These are phyloP conservation scores for Pristionchus maxplancki DNA, from an alignment of 2,888 invertebrate species.

Conservation along the genomic window DNA sequence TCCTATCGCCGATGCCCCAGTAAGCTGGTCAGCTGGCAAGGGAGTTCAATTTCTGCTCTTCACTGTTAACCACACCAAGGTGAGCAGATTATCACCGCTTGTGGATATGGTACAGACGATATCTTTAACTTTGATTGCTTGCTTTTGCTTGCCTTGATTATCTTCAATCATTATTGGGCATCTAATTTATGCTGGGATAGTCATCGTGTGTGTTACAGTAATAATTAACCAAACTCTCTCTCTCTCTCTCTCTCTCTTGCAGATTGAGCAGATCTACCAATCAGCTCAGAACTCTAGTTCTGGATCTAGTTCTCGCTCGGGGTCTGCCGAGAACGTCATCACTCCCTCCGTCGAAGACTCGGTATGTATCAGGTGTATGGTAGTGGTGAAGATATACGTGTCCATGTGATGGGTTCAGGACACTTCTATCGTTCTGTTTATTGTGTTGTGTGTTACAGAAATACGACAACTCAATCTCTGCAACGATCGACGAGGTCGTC, in stretches of 20 bases:
- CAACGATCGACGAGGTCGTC: slow-evolving; percentile 1
- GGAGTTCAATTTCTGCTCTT: slow-evolving; percentile 99
- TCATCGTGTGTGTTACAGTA: no score
- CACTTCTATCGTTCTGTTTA: background rate
- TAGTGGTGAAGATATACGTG: background rate
- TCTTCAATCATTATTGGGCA: no score
- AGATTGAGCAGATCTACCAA: slow-evolving; percentile 52
- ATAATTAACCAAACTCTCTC: background rate
- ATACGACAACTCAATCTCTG: background rate
- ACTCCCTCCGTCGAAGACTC: background rate
- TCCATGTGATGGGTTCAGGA: background rate
- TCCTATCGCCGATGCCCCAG: slow-evolving; percentile 93
- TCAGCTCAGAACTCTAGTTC: background rate
- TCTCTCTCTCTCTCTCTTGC: background rate
- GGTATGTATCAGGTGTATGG: background rate
- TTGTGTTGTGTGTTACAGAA: background rate
- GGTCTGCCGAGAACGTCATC: background rate
- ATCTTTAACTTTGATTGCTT: no score
- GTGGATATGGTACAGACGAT: background rate
- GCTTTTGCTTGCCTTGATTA: no score
- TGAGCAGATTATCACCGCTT: slow-evolving; percentile 59
- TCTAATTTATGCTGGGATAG: no score
- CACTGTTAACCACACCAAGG: slow-evolving; percentile 95
- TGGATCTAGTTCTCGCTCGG: background rate
- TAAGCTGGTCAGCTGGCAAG: slow-evolving; percentile 96